Percentiles rank a stretch among this genome's conserved stretches.
Evolutionary conservation across 2,888 invertebrate genomes (phyloP).

Genomic region (Melanotus villosus): DNA sequence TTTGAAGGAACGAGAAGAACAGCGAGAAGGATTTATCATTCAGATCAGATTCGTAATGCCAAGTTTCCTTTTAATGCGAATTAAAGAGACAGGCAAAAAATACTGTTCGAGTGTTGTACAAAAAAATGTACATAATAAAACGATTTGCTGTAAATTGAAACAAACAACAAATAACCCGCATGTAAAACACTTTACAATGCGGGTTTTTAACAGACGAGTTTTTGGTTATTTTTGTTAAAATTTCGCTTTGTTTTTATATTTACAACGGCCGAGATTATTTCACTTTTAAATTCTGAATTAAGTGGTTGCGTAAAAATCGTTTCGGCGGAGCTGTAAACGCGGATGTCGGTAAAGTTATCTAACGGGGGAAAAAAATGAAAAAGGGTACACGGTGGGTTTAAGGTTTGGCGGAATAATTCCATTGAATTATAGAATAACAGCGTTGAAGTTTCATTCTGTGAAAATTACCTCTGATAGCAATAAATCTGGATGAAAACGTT

Average conservation of each 20-base stretch:
- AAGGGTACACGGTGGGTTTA: background rate
- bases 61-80: slow-evolving; percentile 27
- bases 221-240: background rate
- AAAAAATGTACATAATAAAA: background rate
- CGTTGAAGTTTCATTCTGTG: slow-evolving; percentile 24
- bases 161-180: slow-evolving; percentile 14
- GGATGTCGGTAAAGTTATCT: too few relatives aligned
- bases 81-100: slow-evolving; percentile 22
- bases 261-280: background rate
- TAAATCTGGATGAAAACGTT: slow-evolving; percentile 55
- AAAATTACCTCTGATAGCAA: slow-evolving; percentile 42
- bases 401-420: slow-evolving; percentile 8
- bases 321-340: too few relatives aligned
- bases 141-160: slow-evolving; percentile 19
- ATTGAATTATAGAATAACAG: slow-evolving; percentile 28
- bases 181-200: background rate
- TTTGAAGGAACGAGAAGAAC: slow-evolving; percentile 43
- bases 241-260: background rate
- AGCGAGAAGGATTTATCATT: slow-evolving; percentile 44
- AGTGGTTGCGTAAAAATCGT: too few relatives aligned
- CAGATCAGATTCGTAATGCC: slow-evolving; percentile 24
- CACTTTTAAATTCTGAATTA: too few relatives aligned
- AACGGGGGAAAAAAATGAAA: too few relatives aligned
- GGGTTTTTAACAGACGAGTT: background rate
- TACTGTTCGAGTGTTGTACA: background rate